Conservation (phyloP, 2,113 vertebrate species). For the Alosa alosa region DNA sequence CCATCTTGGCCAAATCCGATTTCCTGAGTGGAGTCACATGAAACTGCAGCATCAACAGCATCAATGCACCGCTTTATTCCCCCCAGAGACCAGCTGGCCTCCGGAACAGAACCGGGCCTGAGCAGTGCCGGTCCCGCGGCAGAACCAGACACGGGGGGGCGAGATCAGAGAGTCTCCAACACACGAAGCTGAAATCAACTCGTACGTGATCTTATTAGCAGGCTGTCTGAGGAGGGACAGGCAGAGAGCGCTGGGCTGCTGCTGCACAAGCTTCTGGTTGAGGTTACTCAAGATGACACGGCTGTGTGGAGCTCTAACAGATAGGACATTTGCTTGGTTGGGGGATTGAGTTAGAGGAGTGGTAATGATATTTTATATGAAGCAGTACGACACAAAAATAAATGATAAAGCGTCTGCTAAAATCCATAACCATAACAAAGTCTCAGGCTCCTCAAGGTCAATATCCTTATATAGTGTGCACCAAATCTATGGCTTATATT, state of each 20-base stretch:
- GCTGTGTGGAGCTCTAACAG: background rate
- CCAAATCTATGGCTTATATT: no score
- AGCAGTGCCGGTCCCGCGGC: no score
- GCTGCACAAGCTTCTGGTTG: background rate
- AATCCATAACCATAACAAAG: no score
- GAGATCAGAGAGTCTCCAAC: no score
- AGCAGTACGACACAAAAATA: no score
- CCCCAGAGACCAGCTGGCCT: background rate
- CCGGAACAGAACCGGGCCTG: no score
- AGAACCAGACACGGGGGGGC: no score
- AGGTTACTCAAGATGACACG: background rate
- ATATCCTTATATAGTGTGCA: no score
- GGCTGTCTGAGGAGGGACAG: background rate
- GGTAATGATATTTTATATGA: background rate
- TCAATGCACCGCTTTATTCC: background rate
- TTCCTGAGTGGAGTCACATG: conserved; percentile 14
- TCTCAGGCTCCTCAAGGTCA: no score
- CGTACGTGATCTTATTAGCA: no score
- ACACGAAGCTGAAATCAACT: no score
- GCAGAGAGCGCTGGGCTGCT: background rate
- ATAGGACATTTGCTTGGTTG: background rate
- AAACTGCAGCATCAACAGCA: conserved; percentile 1
- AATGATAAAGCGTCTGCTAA: no score
- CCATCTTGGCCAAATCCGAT: background rate
- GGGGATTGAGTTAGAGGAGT: background rate